phyloP scores from a whole-genome alignment of 30 jellyfish, hydroid and myxozoan species.

The Calvadosia cruxmelitensis region DNA sequence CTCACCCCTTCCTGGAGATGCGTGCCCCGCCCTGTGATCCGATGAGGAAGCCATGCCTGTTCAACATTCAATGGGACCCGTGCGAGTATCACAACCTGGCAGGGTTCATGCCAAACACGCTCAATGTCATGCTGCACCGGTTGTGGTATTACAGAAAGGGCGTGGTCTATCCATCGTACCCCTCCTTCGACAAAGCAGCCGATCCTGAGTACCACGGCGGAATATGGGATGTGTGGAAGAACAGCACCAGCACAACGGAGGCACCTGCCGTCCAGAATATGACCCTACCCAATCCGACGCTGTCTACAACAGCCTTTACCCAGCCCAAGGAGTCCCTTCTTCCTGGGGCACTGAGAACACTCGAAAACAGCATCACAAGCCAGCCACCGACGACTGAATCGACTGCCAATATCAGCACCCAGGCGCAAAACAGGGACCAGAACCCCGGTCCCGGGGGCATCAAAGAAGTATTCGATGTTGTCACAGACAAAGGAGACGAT shows the following conservation, averaged over 20 bases:
- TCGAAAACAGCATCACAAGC: not conserved
- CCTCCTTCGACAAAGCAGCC: slow-evolving; percentile 46
- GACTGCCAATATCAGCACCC: not conserved
- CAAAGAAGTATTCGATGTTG: slow-evolving; percentile 58
- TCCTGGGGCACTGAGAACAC: not conserved
- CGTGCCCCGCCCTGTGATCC: slow-evolving; percentile 99
- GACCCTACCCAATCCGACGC: not conserved
- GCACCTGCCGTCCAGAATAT: not conserved
- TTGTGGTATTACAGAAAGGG: slow-evolving; percentile 43
- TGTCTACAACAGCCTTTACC: not conserved
- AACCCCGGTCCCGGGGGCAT: not conserved
- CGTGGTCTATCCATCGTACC: slow-evolving; percentile 68
- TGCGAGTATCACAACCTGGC: slow-evolving; percentile 98
- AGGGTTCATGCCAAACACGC: slow-evolving; percentile 88
- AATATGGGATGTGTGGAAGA: slow-evolving; percentile 76
- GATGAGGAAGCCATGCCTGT: slow-evolving; percentile 90
- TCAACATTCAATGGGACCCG: slow-evolving; percentile 98
- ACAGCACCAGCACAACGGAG: not conserved
- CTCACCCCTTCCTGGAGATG: slow-evolving; percentile 90
- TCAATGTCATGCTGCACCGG: slow-evolving; percentile 68
- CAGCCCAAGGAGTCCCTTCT: not conserved
- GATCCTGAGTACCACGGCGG: slow-evolving; percentile 92
- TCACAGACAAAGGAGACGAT: slow-evolving; percentile 42
- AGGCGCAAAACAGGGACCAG: not conserved
- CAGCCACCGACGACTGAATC: not conserved